Percentiles rank a stretch among this genome's conserved stretches.
Conservation (phyloP, 2,113 vertebrate species). For the Balaeniceps rex region DNA sequence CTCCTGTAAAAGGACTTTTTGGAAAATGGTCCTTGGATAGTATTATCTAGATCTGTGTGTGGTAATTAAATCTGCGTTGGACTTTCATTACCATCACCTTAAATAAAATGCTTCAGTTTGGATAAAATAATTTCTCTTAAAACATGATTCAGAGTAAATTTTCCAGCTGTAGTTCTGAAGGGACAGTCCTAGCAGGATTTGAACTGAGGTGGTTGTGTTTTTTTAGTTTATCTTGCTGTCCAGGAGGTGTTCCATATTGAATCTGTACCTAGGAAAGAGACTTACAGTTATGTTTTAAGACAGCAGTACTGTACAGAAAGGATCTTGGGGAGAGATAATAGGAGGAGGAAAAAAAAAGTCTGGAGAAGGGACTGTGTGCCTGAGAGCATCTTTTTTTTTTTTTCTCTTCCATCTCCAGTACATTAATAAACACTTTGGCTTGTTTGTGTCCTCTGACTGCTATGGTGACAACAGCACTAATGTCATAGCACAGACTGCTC, state of each 20-base stretch:
- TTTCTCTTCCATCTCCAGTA: background rate
- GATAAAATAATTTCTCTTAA: background rate
- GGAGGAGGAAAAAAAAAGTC: fast-evolving
- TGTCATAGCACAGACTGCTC: background rate
- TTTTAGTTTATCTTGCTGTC: background rate
- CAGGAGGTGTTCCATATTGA: background rate
- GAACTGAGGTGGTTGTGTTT: background rate
- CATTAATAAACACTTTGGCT: background rate
- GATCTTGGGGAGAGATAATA: background rate
- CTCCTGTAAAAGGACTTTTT: background rate
- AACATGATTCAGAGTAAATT: background rate
- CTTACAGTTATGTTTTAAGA: background rate
- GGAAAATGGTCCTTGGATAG: background rate
- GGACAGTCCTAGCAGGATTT: background rate
- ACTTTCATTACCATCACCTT: background rate
- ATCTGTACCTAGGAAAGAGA: background rate
- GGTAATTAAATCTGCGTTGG: background rate
- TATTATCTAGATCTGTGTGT: background rate
- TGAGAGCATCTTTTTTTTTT: background rate
- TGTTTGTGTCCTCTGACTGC: background rate
- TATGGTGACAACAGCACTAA: background rate
- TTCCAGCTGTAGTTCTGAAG: background rate
- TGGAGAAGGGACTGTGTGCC: background rate
- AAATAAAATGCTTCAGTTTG: background rate
- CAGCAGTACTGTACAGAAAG: background rate